phyloP scores from a whole-genome alignment of 1,140 invertebrate genomes.

The Battus philenor region DNA sequence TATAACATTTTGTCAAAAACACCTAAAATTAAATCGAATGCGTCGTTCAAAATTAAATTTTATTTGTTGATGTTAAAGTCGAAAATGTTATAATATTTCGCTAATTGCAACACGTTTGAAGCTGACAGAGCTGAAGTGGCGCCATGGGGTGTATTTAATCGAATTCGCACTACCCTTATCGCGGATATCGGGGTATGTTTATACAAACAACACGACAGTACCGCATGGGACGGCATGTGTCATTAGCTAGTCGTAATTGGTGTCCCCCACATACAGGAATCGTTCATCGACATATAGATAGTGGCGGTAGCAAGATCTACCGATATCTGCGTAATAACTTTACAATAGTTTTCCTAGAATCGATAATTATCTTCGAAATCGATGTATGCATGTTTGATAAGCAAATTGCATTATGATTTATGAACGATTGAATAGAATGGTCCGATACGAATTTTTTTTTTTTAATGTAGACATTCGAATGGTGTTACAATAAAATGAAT shows the following conservation, averaged over 20 bases:
- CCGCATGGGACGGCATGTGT: neutral
- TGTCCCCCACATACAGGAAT: neutral
- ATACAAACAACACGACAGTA: conserved; percentile 6
- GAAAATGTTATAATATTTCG: neutral
- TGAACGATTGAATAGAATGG: neutral
- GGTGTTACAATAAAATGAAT: too few relatives aligned
- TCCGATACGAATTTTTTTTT: too few relatives aligned
- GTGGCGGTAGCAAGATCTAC: neutral
- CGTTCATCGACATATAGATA: too few relatives aligned
- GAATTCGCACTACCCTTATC: conserved; percentile 11
- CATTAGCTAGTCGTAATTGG: neutral
- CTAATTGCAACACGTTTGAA: conserved; percentile 6
- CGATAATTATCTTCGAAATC: conserved; percentile 9
- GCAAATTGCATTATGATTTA: conserved; percentile 10
- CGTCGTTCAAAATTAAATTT: neutral
- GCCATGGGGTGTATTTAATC: conserved; percentile 10
- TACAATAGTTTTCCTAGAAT: neutral
- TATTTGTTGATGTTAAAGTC: neutral
- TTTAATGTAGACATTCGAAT: too few relatives aligned
- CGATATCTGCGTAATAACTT: neutral
- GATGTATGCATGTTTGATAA: conserved; percentile 9
- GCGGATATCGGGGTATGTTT: conserved; percentile 2
- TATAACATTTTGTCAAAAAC: conserved; percentile 9
- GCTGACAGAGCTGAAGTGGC: conserved; percentile 6
- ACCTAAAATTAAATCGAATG: neutral